Percentiles rank a stretch among this genome's conserved stretches.
phyloP scores from a whole-genome alignment of 2,888 invertebrate species.

The Eudemis profundana region DNA sequence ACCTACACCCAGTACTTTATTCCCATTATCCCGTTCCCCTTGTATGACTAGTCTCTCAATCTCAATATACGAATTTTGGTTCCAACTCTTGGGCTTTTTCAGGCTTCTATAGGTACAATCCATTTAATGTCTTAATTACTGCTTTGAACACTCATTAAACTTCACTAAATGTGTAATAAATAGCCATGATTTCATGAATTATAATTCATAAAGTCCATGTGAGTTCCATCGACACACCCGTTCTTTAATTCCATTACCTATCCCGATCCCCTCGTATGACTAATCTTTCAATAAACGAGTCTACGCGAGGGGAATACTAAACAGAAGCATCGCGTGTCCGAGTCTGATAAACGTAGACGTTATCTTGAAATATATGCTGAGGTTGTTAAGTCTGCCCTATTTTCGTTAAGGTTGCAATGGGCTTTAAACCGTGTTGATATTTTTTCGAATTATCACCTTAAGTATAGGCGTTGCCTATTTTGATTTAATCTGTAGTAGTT shows the following conservation, averaged over 20 bases:
- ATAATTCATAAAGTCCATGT: background rate
- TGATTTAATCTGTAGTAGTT: too few species aligned
- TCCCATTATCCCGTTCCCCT: too few species aligned
- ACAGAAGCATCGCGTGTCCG: slow-evolving; percentile 53
- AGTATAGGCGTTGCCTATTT: too few species aligned
- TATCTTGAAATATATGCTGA: slow-evolving; percentile 24
- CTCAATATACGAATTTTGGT: too few species aligned
- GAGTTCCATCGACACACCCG: slow-evolving; percentile 19
- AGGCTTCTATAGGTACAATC: too few species aligned
- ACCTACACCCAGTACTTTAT: too few species aligned
- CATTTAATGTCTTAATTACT: too few species aligned
- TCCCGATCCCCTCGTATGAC: slow-evolving; percentile 52
- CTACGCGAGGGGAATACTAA: slow-evolving; percentile 58
- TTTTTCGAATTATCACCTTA: too few species aligned
- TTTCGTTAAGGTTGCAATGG: slow-evolving; percentile 8
- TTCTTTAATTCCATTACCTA: slow-evolving; percentile 43
- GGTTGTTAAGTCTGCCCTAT: slow-evolving; percentile 6
- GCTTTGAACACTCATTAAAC: too few species aligned
- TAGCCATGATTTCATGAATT: background rate
- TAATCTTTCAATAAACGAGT: slow-evolving; percentile 60
- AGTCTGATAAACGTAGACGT: slow-evolving; percentile 40
- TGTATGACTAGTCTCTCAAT: too few species aligned
- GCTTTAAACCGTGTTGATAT: too few species aligned
- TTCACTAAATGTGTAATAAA: background rate
- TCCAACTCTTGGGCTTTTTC: too few species aligned